phyloP scores from a whole-genome alignment of 1,140 invertebrate species.

The Melipona quadrifasciata region DNA sequence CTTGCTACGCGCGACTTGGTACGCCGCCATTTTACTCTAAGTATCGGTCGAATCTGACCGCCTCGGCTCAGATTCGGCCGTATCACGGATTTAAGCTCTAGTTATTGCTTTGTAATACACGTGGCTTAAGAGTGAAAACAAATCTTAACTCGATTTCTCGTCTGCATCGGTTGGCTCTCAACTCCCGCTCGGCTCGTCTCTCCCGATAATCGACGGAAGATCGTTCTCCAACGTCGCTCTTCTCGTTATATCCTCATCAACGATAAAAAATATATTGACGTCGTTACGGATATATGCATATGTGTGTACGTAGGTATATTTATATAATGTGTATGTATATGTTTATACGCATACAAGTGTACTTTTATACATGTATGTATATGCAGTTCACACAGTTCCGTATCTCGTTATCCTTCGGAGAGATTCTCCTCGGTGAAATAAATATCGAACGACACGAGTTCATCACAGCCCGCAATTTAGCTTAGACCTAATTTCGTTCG shows the following conservation, averaged over 20 bases:
- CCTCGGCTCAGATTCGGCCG: constrained; percentile 55
- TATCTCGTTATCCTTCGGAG: not conserved
- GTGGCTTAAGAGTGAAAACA: constrained; percentile 69
- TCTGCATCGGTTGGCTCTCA: no score
- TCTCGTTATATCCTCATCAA: not conserved
- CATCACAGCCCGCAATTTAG: constrained; percentile 69
- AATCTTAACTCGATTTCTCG: constrained; percentile 44
- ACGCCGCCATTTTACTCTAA: constrained; percentile 45
- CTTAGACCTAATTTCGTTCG: not conserved
- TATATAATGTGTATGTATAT: constrained; percentile 8
- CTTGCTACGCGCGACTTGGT: constrained; percentile 7
- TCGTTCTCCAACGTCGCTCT: not conserved
- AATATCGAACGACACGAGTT: constrained; percentile 51
- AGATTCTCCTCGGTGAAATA: constrained; percentile 7
- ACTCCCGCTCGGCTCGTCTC: not conserved
- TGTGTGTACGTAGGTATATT: constrained; percentile 1
- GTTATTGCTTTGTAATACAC: constrained; percentile 79
- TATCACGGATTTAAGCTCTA: constrained; percentile 79
- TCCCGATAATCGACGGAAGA: not conserved
- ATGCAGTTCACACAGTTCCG: not conserved
- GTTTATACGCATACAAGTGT: not conserved
- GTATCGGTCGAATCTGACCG: constrained; percentile 38
- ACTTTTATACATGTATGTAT: not conserved
- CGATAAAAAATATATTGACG: constrained; percentile 18
- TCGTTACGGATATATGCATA: not conserved